Evolutionary conservation across 2,888 invertebrate species (phyloP).

Genomic region (Drosophila quinaria): DNA sequence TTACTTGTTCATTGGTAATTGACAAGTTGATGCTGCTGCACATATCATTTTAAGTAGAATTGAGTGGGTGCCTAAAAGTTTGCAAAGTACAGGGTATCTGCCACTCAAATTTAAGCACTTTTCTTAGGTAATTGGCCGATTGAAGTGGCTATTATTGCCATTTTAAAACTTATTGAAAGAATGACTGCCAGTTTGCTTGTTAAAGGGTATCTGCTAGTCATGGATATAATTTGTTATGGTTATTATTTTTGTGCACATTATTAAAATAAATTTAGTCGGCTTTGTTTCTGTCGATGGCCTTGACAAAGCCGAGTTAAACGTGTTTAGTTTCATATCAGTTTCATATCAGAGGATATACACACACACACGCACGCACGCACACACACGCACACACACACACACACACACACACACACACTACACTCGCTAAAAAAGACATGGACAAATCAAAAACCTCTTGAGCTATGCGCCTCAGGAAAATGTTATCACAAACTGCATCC

Average conservation of each 20-base stretch:
- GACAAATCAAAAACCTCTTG: conserved; percentile 42
- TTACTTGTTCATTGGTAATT: not conserved
- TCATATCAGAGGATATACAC: conserved; percentile 19
- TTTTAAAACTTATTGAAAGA: not conserved
- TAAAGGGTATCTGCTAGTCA: conserved; percentile 14
- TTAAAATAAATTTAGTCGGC: conserved; percentile 7
- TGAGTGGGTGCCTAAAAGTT: not conserved
- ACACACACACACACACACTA: too few species aligned
- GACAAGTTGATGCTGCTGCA: not conserved
- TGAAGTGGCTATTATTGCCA: not conserved
- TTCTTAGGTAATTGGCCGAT: not conserved
- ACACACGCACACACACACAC: not conserved
- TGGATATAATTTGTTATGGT: not conserved
- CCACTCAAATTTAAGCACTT: not conserved
- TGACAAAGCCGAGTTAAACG: conserved; percentile 45
- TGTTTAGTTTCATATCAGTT: conserved; percentile 49
- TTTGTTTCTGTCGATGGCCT: conserved; percentile 33
- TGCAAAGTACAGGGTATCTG: conserved; percentile 3
- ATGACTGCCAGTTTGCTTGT: not conserved
- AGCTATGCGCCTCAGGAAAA: conserved; percentile 64
- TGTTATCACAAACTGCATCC: conserved; percentile 81
- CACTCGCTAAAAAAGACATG: conserved; percentile 12
- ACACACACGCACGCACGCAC: conserved; percentile 4
- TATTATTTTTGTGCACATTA: conserved; percentile 27
- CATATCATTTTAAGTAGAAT: not conserved